Conservation (phyloP, 2,888 invertebrate species). For the Drosophila vallismaia region DNA sequence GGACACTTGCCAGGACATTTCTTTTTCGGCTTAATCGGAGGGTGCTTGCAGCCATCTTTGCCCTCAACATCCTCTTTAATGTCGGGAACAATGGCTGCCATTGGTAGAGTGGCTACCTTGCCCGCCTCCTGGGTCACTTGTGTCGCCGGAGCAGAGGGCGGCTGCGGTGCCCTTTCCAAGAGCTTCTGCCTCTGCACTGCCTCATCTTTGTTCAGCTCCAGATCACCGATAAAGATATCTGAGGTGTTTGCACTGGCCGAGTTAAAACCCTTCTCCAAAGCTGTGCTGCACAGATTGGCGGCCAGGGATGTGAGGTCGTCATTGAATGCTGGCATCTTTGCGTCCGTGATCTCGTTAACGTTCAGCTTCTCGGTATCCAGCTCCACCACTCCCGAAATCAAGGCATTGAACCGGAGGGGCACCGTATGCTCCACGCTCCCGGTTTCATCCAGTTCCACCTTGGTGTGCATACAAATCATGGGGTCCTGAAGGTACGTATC, state of each 20-base stretch:
- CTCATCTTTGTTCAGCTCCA: conserved; percentile 10
- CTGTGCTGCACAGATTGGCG: conserved; percentile 76
- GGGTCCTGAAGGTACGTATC: conserved; percentile 15
- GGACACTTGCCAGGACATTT: conserved; percentile 65
- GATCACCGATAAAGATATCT: neutral
- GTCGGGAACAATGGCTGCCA: neutral
- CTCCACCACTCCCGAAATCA: conserved; percentile 69
- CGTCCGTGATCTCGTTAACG: conserved; percentile 39
- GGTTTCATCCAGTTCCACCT: conserved; percentile 47
- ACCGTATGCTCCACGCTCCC: conserved; percentile 30
- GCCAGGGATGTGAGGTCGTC: conserved; percentile 75
- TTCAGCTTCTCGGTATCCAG: conserved; percentile 68
- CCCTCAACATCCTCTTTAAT: conserved; percentile 9
- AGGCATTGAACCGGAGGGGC: conserved; percentile 73
- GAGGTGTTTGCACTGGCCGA: neutral
- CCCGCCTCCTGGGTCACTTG: neutral
- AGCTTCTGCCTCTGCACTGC: neutral
- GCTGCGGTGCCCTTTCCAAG: neutral
- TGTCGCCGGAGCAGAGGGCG: neutral
- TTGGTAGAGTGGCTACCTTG: neutral
- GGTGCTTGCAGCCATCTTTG: conserved; percentile 65
- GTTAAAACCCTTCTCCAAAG: conserved; percentile 66
- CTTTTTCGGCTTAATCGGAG: conserved; percentile 61
- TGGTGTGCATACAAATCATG: conserved; percentile 56
- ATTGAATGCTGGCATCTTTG: conserved; percentile 66